Evolutionary conservation across 2,888 invertebrate species (phyloP), one percentile per base, ranked within the genome.

Genomic region (Acanthacorydalis orientalis): DNA sequence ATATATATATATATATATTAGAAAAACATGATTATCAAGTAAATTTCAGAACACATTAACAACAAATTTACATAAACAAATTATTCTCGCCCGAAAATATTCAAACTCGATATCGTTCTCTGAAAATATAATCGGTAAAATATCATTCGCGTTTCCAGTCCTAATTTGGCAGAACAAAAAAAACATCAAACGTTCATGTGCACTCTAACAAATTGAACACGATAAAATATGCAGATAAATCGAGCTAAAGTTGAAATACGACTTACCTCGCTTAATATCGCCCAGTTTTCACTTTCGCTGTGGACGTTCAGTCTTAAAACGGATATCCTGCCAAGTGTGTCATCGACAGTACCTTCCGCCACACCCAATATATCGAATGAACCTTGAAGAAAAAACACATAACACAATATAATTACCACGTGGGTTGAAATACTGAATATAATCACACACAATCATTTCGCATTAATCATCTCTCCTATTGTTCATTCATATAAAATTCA

Each of bases 221-320:
- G 2, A 9, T 39, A 39, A 39, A 8, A 7, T 2, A 7, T 9
- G 10, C 8, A 39, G 16, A 16, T 14, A 39, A 39, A 39, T 39
- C 39, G 12, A 39, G 15, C 3, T 39, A n/a, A 39, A 39, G 10
- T 15, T 39, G 39, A 39, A 39, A 39, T 14, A 37, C 32, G 38
- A 57, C 70, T 73, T 64, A 90, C 89, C 77, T 95, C 93, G 60
- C 89, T 92, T 41, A 95, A 70, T 55, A 93, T 81, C 7, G 84
- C 87, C 93, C 92, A 93, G 63, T 84, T 85, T 53, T 80, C 80
- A 63, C 86, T 88, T 57, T 85, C 80, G 50, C 75, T 77, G 54
- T 81, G 81, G 14, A 91, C 82, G 51, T 77, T 77, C n/a, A 95
- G 69, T 43, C 91, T 75, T 53, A 93, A 65, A 43, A 77, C 74